phyloP scores from a whole-genome alignment of 1,140 invertebrate species.

The Drosophila saltans region DNA sequence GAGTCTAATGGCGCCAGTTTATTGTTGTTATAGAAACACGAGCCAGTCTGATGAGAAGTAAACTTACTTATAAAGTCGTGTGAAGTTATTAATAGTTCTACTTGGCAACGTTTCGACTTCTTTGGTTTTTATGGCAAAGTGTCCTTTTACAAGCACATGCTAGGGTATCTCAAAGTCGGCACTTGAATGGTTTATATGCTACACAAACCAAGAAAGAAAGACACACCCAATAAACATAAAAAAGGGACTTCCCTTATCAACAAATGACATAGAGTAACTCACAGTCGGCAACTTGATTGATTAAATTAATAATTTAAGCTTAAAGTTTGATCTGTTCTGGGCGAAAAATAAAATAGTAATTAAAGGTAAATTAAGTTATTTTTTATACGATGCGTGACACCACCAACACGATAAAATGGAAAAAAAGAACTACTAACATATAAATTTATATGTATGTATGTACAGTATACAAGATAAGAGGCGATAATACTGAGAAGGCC shows the following conservation, averaged over 20 bases:
- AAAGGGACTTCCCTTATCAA: not conserved
- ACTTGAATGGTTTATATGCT: not conserved
- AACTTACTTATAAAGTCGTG: not conserved
- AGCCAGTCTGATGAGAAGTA: not conserved
- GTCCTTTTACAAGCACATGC: no score
- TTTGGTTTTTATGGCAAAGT: no score
- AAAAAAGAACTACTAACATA: constrained; percentile 45
- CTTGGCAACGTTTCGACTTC: not conserved
- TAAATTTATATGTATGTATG: not conserved
- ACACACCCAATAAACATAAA: constrained; percentile 1
- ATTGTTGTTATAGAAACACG: not conserved
- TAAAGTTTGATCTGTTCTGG: constrained; percentile 15
- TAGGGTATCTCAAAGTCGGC: not conserved
- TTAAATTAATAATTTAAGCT: not conserved
- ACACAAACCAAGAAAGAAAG: not conserved
- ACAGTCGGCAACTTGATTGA: not conserved
- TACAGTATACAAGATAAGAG: constrained; percentile 43
- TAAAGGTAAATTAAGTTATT: constrained; percentile 41
- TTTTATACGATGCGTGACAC: constrained; percentile 45
- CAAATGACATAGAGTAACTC: not conserved
- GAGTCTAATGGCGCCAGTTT: not conserved
- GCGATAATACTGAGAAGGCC: constrained; percentile 16
- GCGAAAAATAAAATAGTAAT: constrained; percentile 17
- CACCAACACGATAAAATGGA: constrained; percentile 1
- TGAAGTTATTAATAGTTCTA: not conserved